These are phyloP conservation scores for Dynastes maya DNA, from an alignment of 2,888 invertebrate genomes.

Conservation along the genomic window DNA sequence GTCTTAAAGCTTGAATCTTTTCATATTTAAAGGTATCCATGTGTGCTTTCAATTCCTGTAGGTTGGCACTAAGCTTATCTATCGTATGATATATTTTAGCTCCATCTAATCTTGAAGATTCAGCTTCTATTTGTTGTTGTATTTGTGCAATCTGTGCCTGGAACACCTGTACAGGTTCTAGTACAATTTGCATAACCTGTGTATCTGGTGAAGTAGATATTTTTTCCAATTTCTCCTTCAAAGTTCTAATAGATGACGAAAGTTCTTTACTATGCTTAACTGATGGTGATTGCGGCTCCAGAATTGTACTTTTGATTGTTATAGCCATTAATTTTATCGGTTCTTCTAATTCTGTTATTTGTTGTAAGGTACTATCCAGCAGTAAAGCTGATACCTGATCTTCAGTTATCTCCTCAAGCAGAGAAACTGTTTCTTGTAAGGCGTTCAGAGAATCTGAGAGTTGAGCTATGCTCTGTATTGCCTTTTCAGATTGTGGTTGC, in stretches of 20 bases:
- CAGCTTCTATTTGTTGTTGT: slow-evolving; percentile 12
- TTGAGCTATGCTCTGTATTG: slow-evolving; percentile 22
- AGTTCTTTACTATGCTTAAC: slow-evolving; percentile 11
- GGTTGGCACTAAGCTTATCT: neutral
- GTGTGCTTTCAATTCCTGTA: neutral
- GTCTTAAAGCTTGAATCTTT: slow-evolving; percentile 22
- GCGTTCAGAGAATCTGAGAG: slow-evolving; percentile 20
- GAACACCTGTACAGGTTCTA: slow-evolving; percentile 19
- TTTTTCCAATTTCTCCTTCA: slow-evolving; percentile 13
- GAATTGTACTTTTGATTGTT: slow-evolving; percentile 6
- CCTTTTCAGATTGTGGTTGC: slow-evolving; percentile 17
- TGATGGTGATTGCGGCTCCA: neutral
- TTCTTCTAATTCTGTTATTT: slow-evolving; percentile 14
- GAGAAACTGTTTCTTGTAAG: slow-evolving; percentile 11
- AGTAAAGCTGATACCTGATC: slow-evolving; percentile 9
- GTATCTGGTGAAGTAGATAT: slow-evolving; percentile 8
- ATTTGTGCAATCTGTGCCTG: slow-evolving; percentile 19
- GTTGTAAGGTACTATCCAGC: neutral
- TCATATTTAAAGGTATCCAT: slow-evolving; percentile 27
- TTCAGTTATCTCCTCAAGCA: slow-evolving; percentile 27
- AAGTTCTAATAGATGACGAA: neutral
- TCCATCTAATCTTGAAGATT: neutral
- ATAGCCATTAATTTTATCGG: slow-evolving; percentile 29
- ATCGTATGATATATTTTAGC: slow-evolving; percentile 1
- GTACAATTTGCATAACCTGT: slow-evolving; percentile 5